Base-by-base conservation (phyloP, 2,113 vertebrate genomes). In the Osmerus eperlanus region DNA sequence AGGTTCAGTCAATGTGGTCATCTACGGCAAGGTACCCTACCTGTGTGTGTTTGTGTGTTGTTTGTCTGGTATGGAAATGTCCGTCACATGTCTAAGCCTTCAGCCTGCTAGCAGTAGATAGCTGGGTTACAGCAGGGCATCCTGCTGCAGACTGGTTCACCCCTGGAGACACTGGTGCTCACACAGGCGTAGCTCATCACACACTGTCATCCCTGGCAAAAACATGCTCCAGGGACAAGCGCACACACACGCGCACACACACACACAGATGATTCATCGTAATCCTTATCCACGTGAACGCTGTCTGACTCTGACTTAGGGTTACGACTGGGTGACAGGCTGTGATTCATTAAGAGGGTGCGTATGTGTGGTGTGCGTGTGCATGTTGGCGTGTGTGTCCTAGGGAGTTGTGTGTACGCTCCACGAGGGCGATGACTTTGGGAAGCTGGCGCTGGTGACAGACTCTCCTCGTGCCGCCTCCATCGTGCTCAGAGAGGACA, bases 391-490 rank as follows among this genome's bases (percentile, higher is more conserved):
- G 6, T 77, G 72, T 79, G 4, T 66, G 14, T 65, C 79, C 71
- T 81, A 99, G 97, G 97, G 96, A 65, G 97, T 99, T 83, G 97
- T 99, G 66, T 99, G 97, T 75, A 98, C 97, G n/a, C 90, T 99
- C 56, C 97, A 98, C 0, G 97, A 98, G 85, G 97, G 97, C 7
- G 97, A 99, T 82, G 97, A 99, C 93, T 99, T 99, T 85, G 97
- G 97, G 73, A 99, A 99, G 90, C 86, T 99, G 87, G 97, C 97
- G 0, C 89, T 99, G 71, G 97, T 99, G 75, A 99, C 98, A 5
- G 96, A 99, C 74, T 95, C 97, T 25, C 97, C 97, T 0, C 91
- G 97, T 65, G 96, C 96, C 61, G 97, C 97, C 61, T 99, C 97
- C 79, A 99, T 99, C 3, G 96, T 99, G 67, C 90, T 99, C 52